A percentile compares a stretch with the other conserved stretches of the same genome.
Conservation (phyloP, 1,140 invertebrate genomes). For the Drosophila bipectinata region DNA sequence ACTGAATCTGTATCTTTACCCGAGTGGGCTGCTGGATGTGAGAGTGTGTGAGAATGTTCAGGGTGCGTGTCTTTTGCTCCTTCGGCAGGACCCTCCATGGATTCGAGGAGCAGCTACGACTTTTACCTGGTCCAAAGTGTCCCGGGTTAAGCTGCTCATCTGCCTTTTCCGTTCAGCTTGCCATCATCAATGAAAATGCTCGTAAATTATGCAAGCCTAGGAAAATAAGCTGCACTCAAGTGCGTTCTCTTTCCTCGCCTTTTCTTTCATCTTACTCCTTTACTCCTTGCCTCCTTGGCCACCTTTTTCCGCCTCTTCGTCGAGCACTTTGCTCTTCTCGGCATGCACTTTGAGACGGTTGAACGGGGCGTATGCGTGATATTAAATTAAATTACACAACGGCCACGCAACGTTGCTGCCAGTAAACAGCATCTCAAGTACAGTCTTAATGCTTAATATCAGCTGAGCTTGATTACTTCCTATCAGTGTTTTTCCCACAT, state of each 20-base stretch:
- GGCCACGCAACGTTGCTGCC: conserved; percentile 5
- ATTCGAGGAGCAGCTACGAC: conserved; percentile 18
- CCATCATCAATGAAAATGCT: conserved; percentile 78
- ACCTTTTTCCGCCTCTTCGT: background rate
- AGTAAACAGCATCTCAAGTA: background rate
- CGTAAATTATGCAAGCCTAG: conserved; percentile 78
- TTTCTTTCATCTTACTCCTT: conserved; percentile 9
- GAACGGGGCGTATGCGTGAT: conserved; percentile 40
- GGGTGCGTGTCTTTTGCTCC: conserved; percentile 49
- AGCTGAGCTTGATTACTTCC: conserved; percentile 7
- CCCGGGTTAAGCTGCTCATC: conserved; percentile 35
- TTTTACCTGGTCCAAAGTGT: conserved; percentile 41
- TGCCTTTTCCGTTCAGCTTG: conserved; percentile 45
- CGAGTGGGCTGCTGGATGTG: conserved; percentile 13
- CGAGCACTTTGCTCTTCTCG: background rate
- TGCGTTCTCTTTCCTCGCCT: conserved; percentile 43
- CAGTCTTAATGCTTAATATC: background rate
- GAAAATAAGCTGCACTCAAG: conserved; percentile 80
- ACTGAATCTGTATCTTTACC: conserved; percentile 48
- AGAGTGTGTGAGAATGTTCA: conserved; percentile 15
- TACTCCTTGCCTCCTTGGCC: too few species aligned
- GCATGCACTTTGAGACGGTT: conserved; percentile 20
- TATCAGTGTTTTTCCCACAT: background rate
- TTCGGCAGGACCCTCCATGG: conserved; percentile 9
- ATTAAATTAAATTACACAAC: conserved; percentile 35